phyloP scores from a whole-genome alignment of 2,888 invertebrate species.

The Dolomedes plantarius region DNA sequence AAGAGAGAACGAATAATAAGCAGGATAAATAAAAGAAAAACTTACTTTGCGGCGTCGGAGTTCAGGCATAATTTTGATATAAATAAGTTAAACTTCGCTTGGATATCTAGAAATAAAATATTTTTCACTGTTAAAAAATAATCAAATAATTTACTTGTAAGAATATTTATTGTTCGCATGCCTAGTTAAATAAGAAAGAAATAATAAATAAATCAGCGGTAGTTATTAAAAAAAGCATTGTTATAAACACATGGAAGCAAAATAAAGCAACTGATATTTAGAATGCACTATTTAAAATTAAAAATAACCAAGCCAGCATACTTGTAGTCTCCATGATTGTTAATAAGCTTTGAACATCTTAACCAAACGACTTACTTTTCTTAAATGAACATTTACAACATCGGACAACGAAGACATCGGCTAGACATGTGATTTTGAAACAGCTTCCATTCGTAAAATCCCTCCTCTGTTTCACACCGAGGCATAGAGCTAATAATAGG shows the following conservation, averaged over 20 bases:
- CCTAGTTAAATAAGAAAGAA: no score
- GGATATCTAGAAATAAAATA: conserved; percentile 46
- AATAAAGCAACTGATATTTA: no score
- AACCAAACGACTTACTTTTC: conserved; percentile 11
- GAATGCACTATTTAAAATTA: no score
- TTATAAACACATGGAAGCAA: no score
- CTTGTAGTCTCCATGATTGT: background rate
- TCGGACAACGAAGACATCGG: background rate
- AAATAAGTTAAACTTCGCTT: conserved; percentile 59
- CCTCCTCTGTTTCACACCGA: background rate
- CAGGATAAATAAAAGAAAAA: conserved; percentile 17
- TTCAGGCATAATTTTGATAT: conserved; percentile 57
- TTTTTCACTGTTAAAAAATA: no score
- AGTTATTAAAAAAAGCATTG: no score
- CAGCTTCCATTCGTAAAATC: background rate
- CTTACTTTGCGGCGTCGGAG: conserved; percentile 56
- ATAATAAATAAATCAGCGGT: no score
- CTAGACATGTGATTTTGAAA: background rate
- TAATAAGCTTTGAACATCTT: background rate
- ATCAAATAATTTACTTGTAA: no score
- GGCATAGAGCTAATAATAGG: conserved; percentile 45
- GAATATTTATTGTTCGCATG: no score
- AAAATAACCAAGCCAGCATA: background rate
- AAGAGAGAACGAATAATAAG: no score
- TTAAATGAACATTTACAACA: background rate